A percentile compares a stretch with the other conserved stretches of the same genome.
phyloP scores from a whole-genome alignment of 2,113 vertebrate genomes.

The Bos taurus region DNA sequence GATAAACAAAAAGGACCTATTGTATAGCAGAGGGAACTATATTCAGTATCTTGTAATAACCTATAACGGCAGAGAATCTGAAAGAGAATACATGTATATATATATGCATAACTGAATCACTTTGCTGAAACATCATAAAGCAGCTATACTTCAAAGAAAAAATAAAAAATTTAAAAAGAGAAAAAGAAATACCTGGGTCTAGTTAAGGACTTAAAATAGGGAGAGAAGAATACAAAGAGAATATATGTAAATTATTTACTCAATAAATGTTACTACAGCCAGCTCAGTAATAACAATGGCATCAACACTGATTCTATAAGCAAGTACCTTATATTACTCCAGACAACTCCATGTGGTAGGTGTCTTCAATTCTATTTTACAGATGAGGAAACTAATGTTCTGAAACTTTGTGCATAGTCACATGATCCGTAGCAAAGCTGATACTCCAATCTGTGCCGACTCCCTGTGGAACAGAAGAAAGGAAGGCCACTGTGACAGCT shows the following conservation, averaged over 20 bases:
- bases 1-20: background rate
- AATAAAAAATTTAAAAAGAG: background rate
- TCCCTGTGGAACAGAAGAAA: background rate
- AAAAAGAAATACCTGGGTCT: background rate
- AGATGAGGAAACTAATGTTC: slow-evolving; percentile 7
- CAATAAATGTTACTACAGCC: background rate
- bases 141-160: background rate
- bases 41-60: background rate
- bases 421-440: background rate
- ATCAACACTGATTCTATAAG: background rate
- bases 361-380: background rate
- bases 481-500: background rate
- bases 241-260: background rate
- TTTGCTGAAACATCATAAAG: background rate
- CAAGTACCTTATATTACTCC: background rate
- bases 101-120: background rate
- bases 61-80: background rate
- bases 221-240: background rate
- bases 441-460: background rate
- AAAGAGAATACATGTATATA: background rate
- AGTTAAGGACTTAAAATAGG: background rate
- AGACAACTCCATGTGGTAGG: background rate
- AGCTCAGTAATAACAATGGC: background rate
- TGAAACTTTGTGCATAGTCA: background rate
- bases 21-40: background rate